Evolutionary conservation across 1,140 invertebrate genomes (phyloP).

Genomic region (Pogonus chalceus): DNA sequence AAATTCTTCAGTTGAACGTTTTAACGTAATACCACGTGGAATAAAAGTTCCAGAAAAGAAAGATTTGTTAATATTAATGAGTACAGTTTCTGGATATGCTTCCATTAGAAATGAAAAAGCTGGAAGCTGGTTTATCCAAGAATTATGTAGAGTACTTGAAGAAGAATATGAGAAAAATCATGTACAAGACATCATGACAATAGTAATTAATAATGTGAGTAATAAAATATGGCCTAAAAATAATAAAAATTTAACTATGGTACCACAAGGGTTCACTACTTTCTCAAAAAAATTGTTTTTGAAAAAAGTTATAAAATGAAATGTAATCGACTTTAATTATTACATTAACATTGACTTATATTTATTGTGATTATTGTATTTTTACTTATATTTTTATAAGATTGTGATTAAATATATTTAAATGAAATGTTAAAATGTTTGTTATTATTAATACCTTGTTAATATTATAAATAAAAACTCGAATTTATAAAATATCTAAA

Average conservation of each 20-base stretch:
- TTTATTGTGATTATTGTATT: too few relatives aligned
- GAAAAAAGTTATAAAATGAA: too few relatives aligned
- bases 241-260: conserved; percentile 16
- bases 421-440: too few relatives aligned
- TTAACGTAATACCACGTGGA: not conserved
- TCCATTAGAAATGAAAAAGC: conserved; percentile 59
- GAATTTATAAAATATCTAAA: too few relatives aligned
- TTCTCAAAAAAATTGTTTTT: too few relatives aligned
- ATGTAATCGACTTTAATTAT: too few relatives aligned
- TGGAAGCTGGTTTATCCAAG: conserved; percentile 71
- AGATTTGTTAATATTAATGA: conserved; percentile 63
- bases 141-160: conserved; percentile 48
- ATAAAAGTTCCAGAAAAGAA: conserved; percentile 51
- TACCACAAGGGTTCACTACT: conserved; percentile 11
- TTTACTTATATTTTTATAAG: too few relatives aligned
- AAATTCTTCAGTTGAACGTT: not conserved
- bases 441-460: too few relatives aligned
- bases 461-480: too few relatives aligned
- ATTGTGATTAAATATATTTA: too few relatives aligned
- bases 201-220: conserved; percentile 16
- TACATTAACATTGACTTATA: too few relatives aligned
- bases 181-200: conserved; percentile 24
- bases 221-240: conserved; percentile 19
- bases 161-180: conserved; percentile 27
- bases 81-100: conserved; percentile 61